A percentile compares a stretch with the other conserved stretches of the same genome.
Conservation (phyloP, 2,888 invertebrate genomes). For the Syritta pipiens region DNA sequence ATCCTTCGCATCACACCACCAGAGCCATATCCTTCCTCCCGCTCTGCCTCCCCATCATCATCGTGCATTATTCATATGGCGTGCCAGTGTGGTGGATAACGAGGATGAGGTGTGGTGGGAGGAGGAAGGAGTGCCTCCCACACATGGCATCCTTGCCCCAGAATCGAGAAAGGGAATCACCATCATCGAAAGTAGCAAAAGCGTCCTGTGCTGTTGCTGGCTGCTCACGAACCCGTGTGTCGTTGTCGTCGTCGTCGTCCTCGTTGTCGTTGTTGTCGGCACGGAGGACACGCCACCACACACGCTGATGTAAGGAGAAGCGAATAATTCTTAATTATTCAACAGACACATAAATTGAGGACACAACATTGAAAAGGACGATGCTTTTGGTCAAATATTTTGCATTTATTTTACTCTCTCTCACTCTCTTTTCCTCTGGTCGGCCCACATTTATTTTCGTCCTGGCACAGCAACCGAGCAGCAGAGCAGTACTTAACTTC, state of each 20-base stretch:
- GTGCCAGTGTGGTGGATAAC: slow-evolving; percentile 17
- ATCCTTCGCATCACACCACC: slow-evolving; percentile 31
- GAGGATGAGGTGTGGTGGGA: not conserved
- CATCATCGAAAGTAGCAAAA: slow-evolving; percentile 6
- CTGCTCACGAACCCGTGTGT: slow-evolving; percentile 7
- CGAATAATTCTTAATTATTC: slow-evolving; percentile 64
- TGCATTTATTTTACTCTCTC: slow-evolving; percentile 7
- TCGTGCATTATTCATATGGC: slow-evolving; percentile 65
- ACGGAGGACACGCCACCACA: slow-evolving; percentile 2
- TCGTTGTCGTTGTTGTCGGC: too few species aligned
- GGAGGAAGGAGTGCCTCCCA: not conserved
- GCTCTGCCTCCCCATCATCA: slow-evolving; percentile 55
- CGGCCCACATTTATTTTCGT: too few species aligned
- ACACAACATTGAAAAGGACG: slow-evolving; percentile 57
- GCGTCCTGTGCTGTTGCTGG: too few species aligned
- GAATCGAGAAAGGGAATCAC: slow-evolving; percentile 23
- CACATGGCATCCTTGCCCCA: slow-evolving; percentile 48
- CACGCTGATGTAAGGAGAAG: slow-evolving; percentile 23
- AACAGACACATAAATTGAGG: slow-evolving; percentile 55
- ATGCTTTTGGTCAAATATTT: slow-evolving; percentile 54
- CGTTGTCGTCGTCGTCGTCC: too few species aligned
- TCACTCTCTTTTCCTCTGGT: not conserved
- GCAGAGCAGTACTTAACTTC: not conserved
- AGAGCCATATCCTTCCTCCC: too few species aligned
- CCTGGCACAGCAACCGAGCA: too few species aligned